These are phyloP conservation scores for Oryctes rhinoceros DNA, from an alignment of 1,140 invertebrate species.

Conservation along the genomic window DNA sequence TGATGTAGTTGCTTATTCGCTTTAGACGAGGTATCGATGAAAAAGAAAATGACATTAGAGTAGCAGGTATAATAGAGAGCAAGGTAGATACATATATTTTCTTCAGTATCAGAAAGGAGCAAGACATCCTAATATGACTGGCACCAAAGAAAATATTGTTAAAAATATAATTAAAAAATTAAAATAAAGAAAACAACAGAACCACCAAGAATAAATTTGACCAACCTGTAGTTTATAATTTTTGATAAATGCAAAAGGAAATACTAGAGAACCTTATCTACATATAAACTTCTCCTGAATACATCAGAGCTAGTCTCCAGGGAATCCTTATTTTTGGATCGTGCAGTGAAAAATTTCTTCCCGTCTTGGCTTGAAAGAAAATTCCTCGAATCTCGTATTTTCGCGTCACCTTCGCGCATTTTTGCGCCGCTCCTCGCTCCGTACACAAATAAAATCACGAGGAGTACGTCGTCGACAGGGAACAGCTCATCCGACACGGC, in stretches of 20 bases:
- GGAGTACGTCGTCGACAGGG: conserved; percentile 43
- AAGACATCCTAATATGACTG: too few species aligned
- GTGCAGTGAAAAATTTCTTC: neutral
- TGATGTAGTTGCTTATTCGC: too few species aligned
- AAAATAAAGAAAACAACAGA: too few species aligned
- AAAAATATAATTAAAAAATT: too few species aligned
- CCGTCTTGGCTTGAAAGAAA: neutral
- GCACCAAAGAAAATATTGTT: too few species aligned
- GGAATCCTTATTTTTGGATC: neutral
- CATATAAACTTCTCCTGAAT: too few species aligned
- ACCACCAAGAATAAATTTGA: too few species aligned
- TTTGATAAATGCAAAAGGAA: too few species aligned
- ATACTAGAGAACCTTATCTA: too few species aligned
- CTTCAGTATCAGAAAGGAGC: too few species aligned
- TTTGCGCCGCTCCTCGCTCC: neutral
- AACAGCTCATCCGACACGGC: conserved; percentile 52
- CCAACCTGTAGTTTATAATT: too few species aligned
- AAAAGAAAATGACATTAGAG: neutral
- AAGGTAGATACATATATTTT: neutral
- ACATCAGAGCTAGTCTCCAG: too few species aligned
- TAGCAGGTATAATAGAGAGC: neutral
- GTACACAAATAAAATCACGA: conserved; percentile 35
- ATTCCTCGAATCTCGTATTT: neutral
- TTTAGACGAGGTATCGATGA: neutral
- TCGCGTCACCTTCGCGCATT: neutral